Base-by-base conservation (phyloP, 1,140 invertebrate species). In the Micrasema longulum region DNA sequence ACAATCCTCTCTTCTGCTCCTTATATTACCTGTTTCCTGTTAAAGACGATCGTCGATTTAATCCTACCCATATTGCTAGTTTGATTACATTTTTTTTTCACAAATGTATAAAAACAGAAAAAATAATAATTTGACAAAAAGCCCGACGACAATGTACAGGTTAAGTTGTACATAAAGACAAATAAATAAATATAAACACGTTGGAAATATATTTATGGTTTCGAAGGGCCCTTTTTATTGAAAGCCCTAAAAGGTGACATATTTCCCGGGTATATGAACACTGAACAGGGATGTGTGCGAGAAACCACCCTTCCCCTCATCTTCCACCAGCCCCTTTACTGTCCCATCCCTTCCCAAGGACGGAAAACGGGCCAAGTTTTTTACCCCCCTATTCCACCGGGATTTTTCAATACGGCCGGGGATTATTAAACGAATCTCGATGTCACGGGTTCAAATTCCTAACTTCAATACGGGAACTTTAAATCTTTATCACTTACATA, bases 391-490 rank as follows among this genome's bases (percentile, higher is more conserved):
- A 53, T 52, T 20, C 48, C 12, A 11, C 1, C 12, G 50, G 22
- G 50, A 53, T 53, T 53, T 53, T 22, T 53, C 50, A 53, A 53
- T 53, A 53, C 22, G 50, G 18, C 23, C 22, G 50, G 50, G 50
- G 50, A 53, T 53, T 53, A 53, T 53, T 53, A 31, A 53, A 53
- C 50, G 50, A 53, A 53, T 53, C 50, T 22, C 22, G 10, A 23
- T 10, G 50, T 53, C 20, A 12, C 20, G 14, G 48, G 48, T 11
- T 52, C 48, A 5, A 9, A 52, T 23, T 14, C 50, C 22, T n/a
- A n/a, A n/a, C n/a, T n/a, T n/a, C n/a, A n/a, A n/a, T n/a, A n/a
- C n/a, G n/a, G n/a, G n/a, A n/a, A n/a, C n/a, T n/a, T n/a, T n/a
- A n/a, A n/a, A n/a, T n/a, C n/a, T n/a, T n/a, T n/a, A n/a, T n/a